Evolutionary conservation across 2,797 vertebrate species (phyloP).

Genomic region (Antennarius maculatus): DNA sequence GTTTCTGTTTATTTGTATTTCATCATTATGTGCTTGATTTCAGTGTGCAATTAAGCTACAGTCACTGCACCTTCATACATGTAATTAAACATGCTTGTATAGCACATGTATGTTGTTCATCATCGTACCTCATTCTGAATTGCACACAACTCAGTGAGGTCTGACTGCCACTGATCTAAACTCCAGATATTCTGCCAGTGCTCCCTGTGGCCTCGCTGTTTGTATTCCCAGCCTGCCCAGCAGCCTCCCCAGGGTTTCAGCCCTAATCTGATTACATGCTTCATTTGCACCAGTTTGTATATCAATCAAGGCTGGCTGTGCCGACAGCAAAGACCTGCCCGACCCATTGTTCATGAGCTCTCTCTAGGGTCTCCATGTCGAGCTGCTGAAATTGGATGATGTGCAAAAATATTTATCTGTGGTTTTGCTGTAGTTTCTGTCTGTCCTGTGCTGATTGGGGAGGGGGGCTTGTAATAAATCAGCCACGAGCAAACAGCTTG

Average conservation of each 20-base stretch:
- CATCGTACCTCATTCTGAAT: conserved; percentile 12
- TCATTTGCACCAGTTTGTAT: conserved; percentile 82
- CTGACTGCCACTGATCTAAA: conserved; percentile 62
- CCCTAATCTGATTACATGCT: conserved; percentile 83
- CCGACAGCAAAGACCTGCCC: conserved; percentile 51
- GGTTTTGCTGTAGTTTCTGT: conserved; percentile 1
- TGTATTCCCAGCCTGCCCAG: conserved; percentile 59
- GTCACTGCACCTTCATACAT: conserved; percentile 1
- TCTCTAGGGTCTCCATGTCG: conserved; percentile 41
- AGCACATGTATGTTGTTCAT: conserved; percentile 44
- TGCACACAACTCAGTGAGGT: conserved; percentile 41
- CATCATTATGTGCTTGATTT: background rate
- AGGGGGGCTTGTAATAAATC: background rate
- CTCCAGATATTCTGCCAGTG: conserved; percentile 70
- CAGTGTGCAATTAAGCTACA: background rate
- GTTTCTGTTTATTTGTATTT: background rate
- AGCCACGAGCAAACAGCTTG: background rate
- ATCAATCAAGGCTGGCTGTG: conserved; percentile 71
- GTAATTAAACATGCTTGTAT: conserved; percentile 7
- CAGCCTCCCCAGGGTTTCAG: conserved; percentile 59
- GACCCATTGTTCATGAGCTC: conserved; percentile 63
- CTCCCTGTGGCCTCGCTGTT: conserved; percentile 59
- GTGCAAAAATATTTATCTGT: conserved; percentile 26
- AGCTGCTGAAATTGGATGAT: conserved; percentile 35
- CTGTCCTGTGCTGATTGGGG: background rate